A percentile compares a stretch with the other conserved stretches of the same genome.
Conservation (phyloP, 2,888 invertebrate genomes). For the Neoascia interrupta region DNA sequence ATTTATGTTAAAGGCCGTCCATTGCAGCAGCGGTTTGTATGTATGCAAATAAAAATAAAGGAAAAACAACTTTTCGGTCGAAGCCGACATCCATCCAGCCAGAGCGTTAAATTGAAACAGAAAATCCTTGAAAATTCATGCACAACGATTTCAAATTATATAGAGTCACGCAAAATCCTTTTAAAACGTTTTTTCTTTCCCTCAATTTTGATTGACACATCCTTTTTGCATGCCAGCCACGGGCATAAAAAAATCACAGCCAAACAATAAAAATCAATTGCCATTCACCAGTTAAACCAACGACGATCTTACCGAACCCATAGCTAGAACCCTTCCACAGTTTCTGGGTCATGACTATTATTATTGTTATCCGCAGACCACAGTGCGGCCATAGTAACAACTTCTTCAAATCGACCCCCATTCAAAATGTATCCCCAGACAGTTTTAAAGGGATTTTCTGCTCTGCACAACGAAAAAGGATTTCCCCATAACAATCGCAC, state of each 20-base stretch:
- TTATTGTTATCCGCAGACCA: conserved; percentile 47
- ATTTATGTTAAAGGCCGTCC: too few relatives aligned
- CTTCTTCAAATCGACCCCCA: conserved; percentile 29
- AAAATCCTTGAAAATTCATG: background rate
- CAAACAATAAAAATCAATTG: conserved; percentile 62
- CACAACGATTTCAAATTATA: background rate
- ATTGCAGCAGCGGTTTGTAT: too few relatives aligned
- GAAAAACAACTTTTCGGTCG: too few relatives aligned
- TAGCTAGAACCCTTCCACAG: conserved; percentile 26
- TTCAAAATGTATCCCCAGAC: conserved; percentile 37
- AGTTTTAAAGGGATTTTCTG: conserved; percentile 45
- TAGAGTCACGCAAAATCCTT: background rate
- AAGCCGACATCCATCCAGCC: too few relatives aligned
- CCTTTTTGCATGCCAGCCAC: background rate
- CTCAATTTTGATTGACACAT: conserved; percentile 50
- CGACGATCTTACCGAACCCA: too few relatives aligned
- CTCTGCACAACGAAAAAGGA: conserved; percentile 1
- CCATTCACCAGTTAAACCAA: conserved; percentile 50
- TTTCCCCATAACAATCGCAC: conserved; percentile 50
- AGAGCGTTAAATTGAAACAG: background rate
- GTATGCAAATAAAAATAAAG: background rate
- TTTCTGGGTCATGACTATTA: conserved; percentile 3
- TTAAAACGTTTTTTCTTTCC: conserved; percentile 18
- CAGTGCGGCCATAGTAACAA: conserved; percentile 34
- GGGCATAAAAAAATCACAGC: conserved; percentile 22